phyloP scores from a whole-genome alignment of 2,888 invertebrate species.

The Drosophila longiperda region DNA sequence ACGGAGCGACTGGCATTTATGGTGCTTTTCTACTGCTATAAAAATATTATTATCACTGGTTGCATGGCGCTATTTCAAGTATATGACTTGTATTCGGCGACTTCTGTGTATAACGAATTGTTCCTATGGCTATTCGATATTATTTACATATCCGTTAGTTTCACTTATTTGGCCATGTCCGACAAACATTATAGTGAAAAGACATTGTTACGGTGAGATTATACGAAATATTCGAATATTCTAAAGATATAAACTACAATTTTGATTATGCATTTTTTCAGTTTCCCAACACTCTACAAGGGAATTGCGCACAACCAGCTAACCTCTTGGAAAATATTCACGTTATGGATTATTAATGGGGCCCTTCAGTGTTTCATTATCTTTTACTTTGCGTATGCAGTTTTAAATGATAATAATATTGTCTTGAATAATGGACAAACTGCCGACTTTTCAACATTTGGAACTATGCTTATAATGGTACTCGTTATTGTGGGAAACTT shows the following conservation, averaged over 20 bases:
- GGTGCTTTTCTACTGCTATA: constrained; percentile 93
- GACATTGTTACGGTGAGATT: constrained; percentile 85
- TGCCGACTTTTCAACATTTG: constrained; percentile 86
- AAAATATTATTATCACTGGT: constrained; percentile 91
- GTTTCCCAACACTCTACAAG: constrained; percentile 89
- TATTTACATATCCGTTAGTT: constrained; percentile 90
- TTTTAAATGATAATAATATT: constrained; percentile 85
- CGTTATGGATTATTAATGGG: constrained; percentile 87
- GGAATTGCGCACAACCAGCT: constrained; percentile 87
- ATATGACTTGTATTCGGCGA: constrained; percentile 86
- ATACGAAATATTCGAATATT: not conserved
- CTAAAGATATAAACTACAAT: not conserved
- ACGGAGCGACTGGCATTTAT: constrained; percentile 90
- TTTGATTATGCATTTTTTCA: constrained; percentile 73
- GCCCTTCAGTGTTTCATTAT: constrained; percentile 88
- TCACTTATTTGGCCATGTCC: constrained; percentile 89
- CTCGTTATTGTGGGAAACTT: constrained; percentile 87
- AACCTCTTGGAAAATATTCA: constrained; percentile 87
- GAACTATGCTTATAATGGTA: constrained; percentile 87
- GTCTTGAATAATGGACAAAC: constrained; percentile 85
- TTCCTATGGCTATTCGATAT: constrained; percentile 91
- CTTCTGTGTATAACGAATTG: constrained; percentile 90
- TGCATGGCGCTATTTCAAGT: constrained; percentile 86
- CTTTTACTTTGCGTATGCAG: constrained; percentile 86
- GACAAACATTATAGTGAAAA: constrained; percentile 89